These are phyloP conservation scores for Myathropa florea DNA, from an alignment of 2,888 invertebrate species.

Conservation along the genomic window DNA sequence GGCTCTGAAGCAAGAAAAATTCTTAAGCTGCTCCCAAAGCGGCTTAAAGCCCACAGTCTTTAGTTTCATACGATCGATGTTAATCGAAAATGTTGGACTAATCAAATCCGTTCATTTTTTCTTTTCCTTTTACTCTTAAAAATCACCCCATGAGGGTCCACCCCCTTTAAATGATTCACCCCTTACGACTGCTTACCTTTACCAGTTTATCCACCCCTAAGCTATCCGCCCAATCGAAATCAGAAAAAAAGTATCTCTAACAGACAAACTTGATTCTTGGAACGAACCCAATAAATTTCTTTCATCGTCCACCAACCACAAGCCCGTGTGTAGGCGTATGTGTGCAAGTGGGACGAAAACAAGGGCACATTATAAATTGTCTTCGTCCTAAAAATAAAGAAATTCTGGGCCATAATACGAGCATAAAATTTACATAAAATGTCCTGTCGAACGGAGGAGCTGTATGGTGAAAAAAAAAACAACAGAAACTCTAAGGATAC, in stretches of 20 bases:
- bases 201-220: slow-evolving; percentile 14
- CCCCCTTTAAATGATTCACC: neutral
- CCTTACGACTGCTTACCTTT: slow-evolving; percentile 6
- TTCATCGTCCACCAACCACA: slow-evolving; percentile 41
- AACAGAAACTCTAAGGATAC: slow-evolving; percentile 9
- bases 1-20: too few relatives aligned
- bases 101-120: neutral
- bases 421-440: slow-evolving; percentile 67
- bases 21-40: too few relatives aligned
- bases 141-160: neutral
- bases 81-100: slow-evolving; percentile 1
- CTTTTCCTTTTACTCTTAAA: neutral
- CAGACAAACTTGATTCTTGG: slow-evolving; percentile 22
- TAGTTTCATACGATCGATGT: neutral
- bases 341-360: slow-evolving; percentile 11
- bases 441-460: slow-evolving; percentile 5
- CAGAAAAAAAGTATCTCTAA: slow-evolving; percentile 10
- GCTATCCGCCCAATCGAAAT: neutral
- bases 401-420: slow-evolving; percentile 44
- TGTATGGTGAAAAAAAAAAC: neutral
- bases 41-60: neutral
- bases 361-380: slow-evolving; percentile 48
- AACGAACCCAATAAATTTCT: slow-evolving; percentile 39
- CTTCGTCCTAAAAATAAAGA: neutral
- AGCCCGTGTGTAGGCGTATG: neutral